These are phyloP conservation scores for Ciconia nigra DNA, from an alignment of 2,797 vertebrate genomes.

Conservation along the genomic window DNA sequence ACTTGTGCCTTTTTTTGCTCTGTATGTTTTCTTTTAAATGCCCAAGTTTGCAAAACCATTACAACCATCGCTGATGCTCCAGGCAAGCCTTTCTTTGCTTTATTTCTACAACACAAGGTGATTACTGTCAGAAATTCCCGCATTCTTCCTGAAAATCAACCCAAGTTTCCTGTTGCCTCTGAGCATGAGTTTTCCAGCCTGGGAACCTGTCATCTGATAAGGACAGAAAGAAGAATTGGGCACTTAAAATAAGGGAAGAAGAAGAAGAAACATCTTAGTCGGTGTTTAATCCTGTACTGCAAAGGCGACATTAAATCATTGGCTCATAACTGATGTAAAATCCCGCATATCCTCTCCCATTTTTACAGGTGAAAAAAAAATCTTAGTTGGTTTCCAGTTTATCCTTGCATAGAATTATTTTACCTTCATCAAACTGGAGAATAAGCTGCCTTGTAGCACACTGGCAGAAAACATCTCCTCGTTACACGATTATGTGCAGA, in stretches of 20 bases:
- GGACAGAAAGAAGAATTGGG: neutral
- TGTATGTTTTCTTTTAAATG: neutral
- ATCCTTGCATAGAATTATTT: neutral
- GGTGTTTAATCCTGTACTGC: neutral
- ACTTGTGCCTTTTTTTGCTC: neutral
- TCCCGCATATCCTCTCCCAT: neutral
- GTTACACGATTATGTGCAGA: accelerated
- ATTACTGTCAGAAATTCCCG: neutral
- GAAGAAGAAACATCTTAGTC: neutral
- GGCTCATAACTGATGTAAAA: neutral
- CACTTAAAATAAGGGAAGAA: neutral
- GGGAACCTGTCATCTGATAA: neutral
- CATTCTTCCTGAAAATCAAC: neutral
- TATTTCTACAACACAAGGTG: neutral
- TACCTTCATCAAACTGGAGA: neutral
- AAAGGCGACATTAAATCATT: neutral
- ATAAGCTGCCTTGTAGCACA: accelerated
- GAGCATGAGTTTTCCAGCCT: neutral
- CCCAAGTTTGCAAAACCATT: neutral
- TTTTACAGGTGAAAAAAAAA: neutral
- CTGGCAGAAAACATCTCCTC: neutral
- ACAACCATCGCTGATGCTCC: neutral
- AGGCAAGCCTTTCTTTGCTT: neutral
- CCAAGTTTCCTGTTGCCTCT: neutral
- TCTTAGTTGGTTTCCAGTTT: neutral